Conservation (phyloP, 2,797 vertebrate species). For the Tragopan temminckii region DNA sequence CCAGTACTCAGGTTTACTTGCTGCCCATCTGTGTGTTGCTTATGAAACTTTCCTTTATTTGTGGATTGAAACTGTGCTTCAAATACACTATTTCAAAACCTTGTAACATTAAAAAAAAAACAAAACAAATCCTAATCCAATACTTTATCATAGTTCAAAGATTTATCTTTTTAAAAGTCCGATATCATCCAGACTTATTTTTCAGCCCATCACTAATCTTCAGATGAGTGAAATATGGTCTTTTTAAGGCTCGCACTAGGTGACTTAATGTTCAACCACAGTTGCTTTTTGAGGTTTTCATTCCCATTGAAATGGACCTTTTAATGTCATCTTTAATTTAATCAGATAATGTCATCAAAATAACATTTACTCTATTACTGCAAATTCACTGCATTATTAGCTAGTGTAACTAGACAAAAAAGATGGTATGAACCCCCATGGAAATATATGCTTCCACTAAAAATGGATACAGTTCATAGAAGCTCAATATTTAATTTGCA, state of each 20-base stretch:
- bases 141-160: background rate
- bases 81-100: background rate
- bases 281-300: constrained; percentile 71
- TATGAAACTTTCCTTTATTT: background rate
- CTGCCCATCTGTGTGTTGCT: background rate
- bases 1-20: constrained; percentile 22
- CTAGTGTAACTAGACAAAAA: constrained; percentile 80
- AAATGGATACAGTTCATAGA: constrained; percentile 83
- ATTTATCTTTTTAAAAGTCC: background rate
- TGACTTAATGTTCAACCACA: constrained; percentile 57
- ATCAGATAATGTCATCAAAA: constrained; percentile 83
- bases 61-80: background rate
- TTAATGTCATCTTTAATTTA: constrained; percentile 85
- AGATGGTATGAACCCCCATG: constrained; percentile 77
- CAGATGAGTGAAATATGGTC: constrained; percentile 27
- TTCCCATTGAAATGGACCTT: constrained; percentile 79
- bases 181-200: constrained; percentile 33
- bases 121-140: background rate
- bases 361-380: constrained; percentile 83
- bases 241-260: constrained; percentile 29
- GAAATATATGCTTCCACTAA: constrained; percentile 83
- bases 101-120: background rate
- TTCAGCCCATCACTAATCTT: constrained; percentile 48
- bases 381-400: constrained; percentile 87
- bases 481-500: constrained; percentile 84